Evolutionary conservation across 2,888 invertebrate species (phyloP), one percentile per base, ranked within the genome.

Genomic region (Caradrina kadenii): DNA sequence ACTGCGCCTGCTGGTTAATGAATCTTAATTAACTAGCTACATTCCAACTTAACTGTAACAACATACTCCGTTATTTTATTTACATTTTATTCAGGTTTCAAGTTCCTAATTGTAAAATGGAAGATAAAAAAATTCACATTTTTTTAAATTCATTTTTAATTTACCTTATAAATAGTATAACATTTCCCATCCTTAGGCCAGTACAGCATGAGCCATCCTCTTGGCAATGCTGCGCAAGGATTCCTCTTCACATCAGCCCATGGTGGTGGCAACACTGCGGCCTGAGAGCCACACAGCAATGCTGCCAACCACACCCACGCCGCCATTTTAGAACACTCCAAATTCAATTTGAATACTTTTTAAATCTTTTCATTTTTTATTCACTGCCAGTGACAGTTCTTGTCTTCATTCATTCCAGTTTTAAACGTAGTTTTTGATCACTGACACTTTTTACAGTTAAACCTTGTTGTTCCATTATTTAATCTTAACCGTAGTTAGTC

Each of bases 161-260:
- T 64, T 77, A 97, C 97, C 96, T 98, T 97, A 88, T 98, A 98
- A 92, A 98, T 98, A 89, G 98, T 98, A 91, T 98, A 98, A 93
- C 98, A 98, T 92, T 97, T 97, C 76, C 98, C 97, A 89, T 98
- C 97, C 1, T 97, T 96, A 11, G 98, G 97, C 98, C 98, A 98
- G 91, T 97, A 98, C 66, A 98, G 96, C 88, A 98, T 96, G 86
- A 98, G 98, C 98, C 98, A 98, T 58, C 98, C 98, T 74, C 97
- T 96, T 0, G 98, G 97, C 90, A 97, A 97, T 3, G 96, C 94
- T 5, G 98, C 98, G 84, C 98, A 98, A 0, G 98, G 98, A 91
- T 98, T 98, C 84, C 97, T 96, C 76, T 96, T 96, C 1, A 98
- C 97, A 89, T 98, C 97, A 62, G 98, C 98, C 98, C 98, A 98